These are phyloP conservation scores for Cephalotes varians DNA, from an alignment of 2,888 invertebrate species.

Conservation along the genomic window DNA sequence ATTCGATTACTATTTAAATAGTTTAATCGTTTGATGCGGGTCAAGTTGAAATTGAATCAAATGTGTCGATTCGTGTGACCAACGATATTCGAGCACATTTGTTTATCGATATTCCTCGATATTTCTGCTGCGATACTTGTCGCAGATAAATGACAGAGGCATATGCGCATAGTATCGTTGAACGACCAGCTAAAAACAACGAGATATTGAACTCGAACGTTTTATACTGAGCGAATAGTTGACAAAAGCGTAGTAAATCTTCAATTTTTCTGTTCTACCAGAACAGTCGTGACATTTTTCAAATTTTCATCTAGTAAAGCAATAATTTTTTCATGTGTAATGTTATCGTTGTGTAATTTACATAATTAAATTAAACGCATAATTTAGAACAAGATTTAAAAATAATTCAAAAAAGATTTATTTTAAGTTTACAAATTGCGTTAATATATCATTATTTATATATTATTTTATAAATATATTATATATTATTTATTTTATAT, in stretches of 20 bases:
- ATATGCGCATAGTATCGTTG: neutral
- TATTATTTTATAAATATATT: too few species aligned
- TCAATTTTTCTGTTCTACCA: neutral
- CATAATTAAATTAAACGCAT: neutral
- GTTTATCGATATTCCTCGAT: conserved; percentile 40
- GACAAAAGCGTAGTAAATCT: neutral
- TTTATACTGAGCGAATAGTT: conserved; percentile 4
- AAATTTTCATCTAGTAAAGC: neutral
- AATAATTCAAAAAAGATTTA: neutral
- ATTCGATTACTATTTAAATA: conserved; percentile 27
- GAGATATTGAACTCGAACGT: conserved; percentile 2
- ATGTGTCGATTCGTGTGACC: conserved; percentile 26
- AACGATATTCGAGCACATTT: conserved; percentile 45
- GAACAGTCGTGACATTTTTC: neutral
- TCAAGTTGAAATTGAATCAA: conserved; percentile 37
- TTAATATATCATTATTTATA: neutral
- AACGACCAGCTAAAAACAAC: conserved; percentile 17
- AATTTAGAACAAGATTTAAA: neutral
- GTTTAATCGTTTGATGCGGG: conserved; percentile 29
- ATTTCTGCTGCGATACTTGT: conserved; percentile 34
- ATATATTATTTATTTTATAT: neutral
- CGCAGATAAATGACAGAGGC: conserved; percentile 29
- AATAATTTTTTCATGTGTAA: conserved; percentile 3
- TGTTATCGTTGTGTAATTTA: neutral
- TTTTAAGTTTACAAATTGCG: neutral